Conservation (phyloP, 1,140 invertebrate genomes). For the Panagrolaimus sp. region DNA sequence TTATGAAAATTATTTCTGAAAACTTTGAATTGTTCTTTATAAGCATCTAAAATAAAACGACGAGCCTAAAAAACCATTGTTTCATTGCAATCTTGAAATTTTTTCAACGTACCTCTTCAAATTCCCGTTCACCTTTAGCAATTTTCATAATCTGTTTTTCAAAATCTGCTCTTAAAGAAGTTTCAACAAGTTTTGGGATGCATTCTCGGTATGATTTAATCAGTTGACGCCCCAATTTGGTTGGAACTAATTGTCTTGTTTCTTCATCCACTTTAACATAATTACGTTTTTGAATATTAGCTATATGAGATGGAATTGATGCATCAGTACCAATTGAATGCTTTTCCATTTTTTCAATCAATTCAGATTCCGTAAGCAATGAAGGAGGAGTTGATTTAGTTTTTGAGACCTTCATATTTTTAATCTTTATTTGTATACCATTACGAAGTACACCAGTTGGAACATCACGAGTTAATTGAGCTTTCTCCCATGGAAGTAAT, state of each 20-base stretch:
- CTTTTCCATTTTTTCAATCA: constrained; percentile 96
- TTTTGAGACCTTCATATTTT: constrained; percentile 67
- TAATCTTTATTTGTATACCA: background rate
- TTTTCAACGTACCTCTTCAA: constrained; percentile 62
- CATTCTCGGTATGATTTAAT: constrained; percentile 91
- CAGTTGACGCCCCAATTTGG: constrained; percentile 78
- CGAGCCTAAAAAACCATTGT: too few relatives aligned
- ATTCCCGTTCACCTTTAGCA: constrained; percentile 79
- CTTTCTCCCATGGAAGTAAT: constrained; percentile 81
- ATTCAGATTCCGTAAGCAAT: constrained; percentile 90
- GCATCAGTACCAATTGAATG: constrained; percentile 97
- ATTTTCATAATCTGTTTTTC: constrained; percentile 93
- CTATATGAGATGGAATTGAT: constrained; percentile 96
- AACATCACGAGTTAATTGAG: background rate
- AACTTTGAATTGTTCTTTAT: too few relatives aligned
- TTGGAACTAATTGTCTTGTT: constrained; percentile 52
- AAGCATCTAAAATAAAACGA: too few relatives aligned
- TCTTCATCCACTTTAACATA: constrained; percentile 72
- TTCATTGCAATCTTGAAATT: too few relatives aligned
- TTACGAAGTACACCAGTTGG: background rate
- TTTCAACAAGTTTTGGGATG: constrained; percentile 86
- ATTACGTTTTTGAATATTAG: constrained; percentile 93
- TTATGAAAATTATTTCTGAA: too few relatives aligned
- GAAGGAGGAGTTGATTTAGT: constrained; percentile 72
- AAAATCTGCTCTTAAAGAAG: constrained; percentile 89